Evolutionary conservation across 2,797 vertebrate genomes (phyloP).

Genomic region (Apogon talboti): DNA sequence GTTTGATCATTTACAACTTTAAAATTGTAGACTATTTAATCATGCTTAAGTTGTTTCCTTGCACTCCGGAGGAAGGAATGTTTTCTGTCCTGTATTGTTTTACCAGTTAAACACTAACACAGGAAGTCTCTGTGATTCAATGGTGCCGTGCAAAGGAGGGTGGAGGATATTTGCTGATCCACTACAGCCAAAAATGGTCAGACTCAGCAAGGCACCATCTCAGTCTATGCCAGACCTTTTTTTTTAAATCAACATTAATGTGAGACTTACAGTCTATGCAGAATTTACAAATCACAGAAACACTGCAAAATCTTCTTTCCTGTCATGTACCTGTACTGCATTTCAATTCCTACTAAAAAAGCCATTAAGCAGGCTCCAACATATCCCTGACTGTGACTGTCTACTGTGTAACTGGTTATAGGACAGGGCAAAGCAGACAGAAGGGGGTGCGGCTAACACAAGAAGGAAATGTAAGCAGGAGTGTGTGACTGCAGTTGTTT

Average conservation of each 20-base stretch:
- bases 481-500: constrained; percentile 71
- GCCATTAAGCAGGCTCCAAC: constrained; percentile 12
- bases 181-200: constrained; percentile 17
- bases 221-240: constrained; percentile 1
- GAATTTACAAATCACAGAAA: constrained; percentile 5
- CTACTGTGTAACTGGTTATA: constrained; percentile 22
- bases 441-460: constrained; percentile 55
- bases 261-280: constrained; percentile 4
- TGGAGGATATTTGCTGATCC: constrained; percentile 13
- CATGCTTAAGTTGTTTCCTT: constrained; percentile 26
- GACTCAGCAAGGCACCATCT: constrained; percentile 13
- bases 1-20: constrained; percentile 14
- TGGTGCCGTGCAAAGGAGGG: constrained; percentile 32
- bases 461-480: constrained; percentile 65
- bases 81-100: constrained; percentile 42
- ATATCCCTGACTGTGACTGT: constrained; percentile 31
- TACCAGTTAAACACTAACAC: constrained; percentile 44
- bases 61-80: constrained; percentile 1
- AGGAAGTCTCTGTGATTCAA: constrained; percentile 57
- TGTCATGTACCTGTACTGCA: too few species aligned
- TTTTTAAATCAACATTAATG: neutral
- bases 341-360: neutral
- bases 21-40: constrained; percentile 25
- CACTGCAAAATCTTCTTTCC: neutral
- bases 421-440: constrained; percentile 44